Conservation (phyloP, 2,113 vertebrate species). For the Psephotus haematonotus region DNA sequence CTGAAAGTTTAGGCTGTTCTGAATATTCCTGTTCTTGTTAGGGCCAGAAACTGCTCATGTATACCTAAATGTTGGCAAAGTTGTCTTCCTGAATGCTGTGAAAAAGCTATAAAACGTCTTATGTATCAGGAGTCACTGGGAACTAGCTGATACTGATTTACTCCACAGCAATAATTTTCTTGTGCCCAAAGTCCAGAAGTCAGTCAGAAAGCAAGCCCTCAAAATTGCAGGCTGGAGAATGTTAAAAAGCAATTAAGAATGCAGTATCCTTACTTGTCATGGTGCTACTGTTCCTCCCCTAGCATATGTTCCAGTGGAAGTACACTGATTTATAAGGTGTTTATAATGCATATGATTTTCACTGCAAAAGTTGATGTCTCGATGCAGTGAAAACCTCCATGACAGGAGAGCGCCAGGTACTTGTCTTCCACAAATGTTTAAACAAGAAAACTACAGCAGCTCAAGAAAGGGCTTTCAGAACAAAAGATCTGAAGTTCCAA, state of each 20-base stretch:
- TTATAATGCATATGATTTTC: neutral
- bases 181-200: neutral
- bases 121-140: neutral
- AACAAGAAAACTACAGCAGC: neutral
- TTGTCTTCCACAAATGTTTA: neutral
- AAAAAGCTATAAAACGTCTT: neutral
- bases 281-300: neutral
- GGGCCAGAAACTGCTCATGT: neutral
- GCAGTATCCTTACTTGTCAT: neutral
- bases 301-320: neutral
- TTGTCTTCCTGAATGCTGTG: neutral
- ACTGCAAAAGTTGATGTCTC: neutral
- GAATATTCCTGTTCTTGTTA: neutral
- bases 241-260: neutral
- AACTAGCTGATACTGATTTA: neutral
- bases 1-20: neutral
- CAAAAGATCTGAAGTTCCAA: slow-evolving; percentile 26
- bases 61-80: neutral
- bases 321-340: neutral
- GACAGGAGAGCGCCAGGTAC: neutral
- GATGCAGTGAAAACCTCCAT: neutral
- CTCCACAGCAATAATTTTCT: neutral
- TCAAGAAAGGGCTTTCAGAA: slow-evolving; percentile 2
- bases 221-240: neutral
- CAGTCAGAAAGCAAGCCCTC: neutral